Percentiles rank a stretch among this genome's conserved stretches.
Conservation (phyloP, 2,888 invertebrate genomes). For the Ecliptopera silaceata region DNA sequence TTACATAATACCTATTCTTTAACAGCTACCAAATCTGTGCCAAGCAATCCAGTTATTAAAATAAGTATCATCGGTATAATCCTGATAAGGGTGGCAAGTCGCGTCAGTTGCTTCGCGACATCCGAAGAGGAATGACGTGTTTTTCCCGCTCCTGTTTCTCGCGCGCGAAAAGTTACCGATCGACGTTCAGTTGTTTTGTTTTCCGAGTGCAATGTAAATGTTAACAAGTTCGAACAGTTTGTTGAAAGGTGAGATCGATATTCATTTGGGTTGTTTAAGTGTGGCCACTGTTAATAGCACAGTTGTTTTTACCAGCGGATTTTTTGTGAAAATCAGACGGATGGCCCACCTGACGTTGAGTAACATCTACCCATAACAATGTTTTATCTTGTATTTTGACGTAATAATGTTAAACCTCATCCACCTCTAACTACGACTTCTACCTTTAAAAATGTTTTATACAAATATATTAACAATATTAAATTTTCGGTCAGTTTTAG, state of each 20-base stretch:
- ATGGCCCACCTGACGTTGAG: too few species aligned
- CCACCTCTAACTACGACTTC: too few species aligned
- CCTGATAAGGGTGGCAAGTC: slow-evolving; percentile 19
- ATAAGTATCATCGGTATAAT: slow-evolving; percentile 16
- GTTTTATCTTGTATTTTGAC: too few species aligned
- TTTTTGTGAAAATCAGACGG: too few species aligned
- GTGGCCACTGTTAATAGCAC: not conserved
- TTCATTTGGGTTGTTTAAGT: not conserved
- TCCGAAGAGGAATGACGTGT: slow-evolving; percentile 1
- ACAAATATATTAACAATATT: too few species aligned
- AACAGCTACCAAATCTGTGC: slow-evolving; percentile 28
- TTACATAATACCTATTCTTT: not conserved
- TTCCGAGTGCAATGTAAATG: not conserved
- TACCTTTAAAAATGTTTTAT: too few species aligned
- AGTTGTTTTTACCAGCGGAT: not conserved
- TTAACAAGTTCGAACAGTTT: not conserved
- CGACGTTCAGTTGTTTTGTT: not conserved
- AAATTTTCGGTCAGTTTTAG: too few species aligned
- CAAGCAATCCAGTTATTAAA: slow-evolving; percentile 26
- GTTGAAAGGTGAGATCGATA: not conserved
- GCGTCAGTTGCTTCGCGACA: slow-evolving; percentile 14
- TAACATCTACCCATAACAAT: too few species aligned
- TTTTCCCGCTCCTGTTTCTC: not conserved
- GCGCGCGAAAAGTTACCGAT: slow-evolving; percentile 19
- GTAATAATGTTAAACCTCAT: too few species aligned